Evolutionary conservation across 2,113 vertebrate genomes (phyloP), one percentile per base, ranked within the genome.

Genomic region (Oenanthe oenanthe): DNA sequence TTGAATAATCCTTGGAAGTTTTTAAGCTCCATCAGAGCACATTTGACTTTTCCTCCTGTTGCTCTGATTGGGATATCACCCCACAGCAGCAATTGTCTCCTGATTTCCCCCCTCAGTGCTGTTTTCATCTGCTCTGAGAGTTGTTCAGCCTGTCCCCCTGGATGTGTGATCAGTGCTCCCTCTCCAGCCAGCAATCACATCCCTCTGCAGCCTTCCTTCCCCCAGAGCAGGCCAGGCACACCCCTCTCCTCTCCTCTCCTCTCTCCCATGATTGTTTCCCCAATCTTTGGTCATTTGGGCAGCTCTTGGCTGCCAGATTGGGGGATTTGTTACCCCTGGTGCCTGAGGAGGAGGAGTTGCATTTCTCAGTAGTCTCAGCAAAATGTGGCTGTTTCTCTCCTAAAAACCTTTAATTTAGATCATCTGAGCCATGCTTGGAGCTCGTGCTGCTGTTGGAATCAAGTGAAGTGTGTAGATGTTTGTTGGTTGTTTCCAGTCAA

Each of bases 401-500:
- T 36, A 22, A 47, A 71, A 0, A 15, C 34, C 51, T 74, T 51
- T 16, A 42, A 42, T 42, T 42, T 4, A 32, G 32, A 18, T 16
- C 34, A 26, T 4, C 62, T 8, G 16, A 84, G 58, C 32, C 73
- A 7, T 1, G 1, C 77, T 13, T 17, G 28, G 73, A 84, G 31
- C 53, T 50, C 6, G 42, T 51, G 67, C 26, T 84, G 26, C 19
- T 4, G 1, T 5, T 54, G 81, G 53, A 63, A 48, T 57, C 72
- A 32, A 2, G 43, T 40, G 0, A 54, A 5, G 3, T 10, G 8
- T 40, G 6, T 0, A 9, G 40, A n/a, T n/a, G n/a, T 10, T 34
- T 28, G 38, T 21, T 3, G 4, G 22, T 14, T 50, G 38, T 28
- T 85, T 54, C 38, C 68, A 74, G 14, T 50, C n/a, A 20, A 48